phyloP scores from a whole-genome alignment of 2,797 vertebrate genomes.

The Gallinago solitaria region DNA sequence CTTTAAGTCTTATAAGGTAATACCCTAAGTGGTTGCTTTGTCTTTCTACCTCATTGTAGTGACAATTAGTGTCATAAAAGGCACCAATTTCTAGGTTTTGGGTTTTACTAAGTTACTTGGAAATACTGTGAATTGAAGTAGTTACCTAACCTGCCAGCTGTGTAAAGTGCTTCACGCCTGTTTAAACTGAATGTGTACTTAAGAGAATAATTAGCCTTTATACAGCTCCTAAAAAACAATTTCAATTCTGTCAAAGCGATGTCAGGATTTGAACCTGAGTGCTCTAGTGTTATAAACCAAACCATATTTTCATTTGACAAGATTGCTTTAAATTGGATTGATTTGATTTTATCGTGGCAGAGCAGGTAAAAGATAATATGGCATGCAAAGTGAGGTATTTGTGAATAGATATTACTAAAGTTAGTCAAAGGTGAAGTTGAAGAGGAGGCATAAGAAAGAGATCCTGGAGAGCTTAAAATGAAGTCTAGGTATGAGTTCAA shows the following conservation, averaged over 20 bases:
- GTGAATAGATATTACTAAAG: neutral
- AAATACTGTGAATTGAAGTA: neutral
- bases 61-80: neutral
- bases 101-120: neutral
- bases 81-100: neutral
- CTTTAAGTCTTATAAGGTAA: conserved; percentile 97
- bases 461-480: neutral
- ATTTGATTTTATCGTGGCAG: neutral
- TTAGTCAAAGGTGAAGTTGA: neutral
- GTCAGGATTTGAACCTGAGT: neutral
- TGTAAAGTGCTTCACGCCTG: neutral
- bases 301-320: neutral
- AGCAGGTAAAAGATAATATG: neutral
- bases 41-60: neutral
- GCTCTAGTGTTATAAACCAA: neutral
- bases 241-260: neutral
- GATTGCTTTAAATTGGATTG: neutral
- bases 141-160: neutral
- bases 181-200: neutral
- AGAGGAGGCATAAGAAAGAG: neutral
- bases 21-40: conserved; percentile 55
- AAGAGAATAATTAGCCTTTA: neutral
- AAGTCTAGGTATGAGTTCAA: neutral
- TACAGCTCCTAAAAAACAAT: neutral
- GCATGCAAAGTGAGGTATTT: neutral